Evolutionary conservation across 2,113 vertebrate genomes (phyloP).

Genomic region (Aptenodytes forsteri): DNA sequence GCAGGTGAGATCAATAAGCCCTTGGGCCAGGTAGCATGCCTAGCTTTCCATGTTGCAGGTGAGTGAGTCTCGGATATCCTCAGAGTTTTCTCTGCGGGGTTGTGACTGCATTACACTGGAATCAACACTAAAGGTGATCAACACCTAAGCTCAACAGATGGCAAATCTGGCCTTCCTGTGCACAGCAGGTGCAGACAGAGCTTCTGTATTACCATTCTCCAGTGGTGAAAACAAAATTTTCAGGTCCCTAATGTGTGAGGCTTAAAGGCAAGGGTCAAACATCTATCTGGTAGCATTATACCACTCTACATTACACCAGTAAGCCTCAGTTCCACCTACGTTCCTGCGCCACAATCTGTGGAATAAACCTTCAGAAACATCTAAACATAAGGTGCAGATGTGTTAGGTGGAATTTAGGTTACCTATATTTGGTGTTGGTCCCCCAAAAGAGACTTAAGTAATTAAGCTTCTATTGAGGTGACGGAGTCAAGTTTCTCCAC

Average conservation of each 20-base stretch:
- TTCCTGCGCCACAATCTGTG: not conserved
- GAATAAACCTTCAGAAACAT: not conserved
- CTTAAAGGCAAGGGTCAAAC: not conserved
- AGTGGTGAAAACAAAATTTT: not conserved
- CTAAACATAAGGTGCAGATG: not conserved
- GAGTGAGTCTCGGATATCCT: not conserved
- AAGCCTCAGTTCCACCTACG: not conserved
- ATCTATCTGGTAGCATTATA: not conserved
- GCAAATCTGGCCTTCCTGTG: not conserved
- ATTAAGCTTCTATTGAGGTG: not conserved
- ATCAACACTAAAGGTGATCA: not conserved
- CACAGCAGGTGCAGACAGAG: not conserved
- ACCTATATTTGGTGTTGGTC: not conserved
- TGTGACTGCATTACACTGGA: not conserved
- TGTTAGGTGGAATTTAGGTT: not conserved
- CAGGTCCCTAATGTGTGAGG: not conserved
- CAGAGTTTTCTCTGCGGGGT: not conserved
- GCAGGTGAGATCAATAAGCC: not conserved
- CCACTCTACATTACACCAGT: not conserved
- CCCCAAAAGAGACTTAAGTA: not conserved
- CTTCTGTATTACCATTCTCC: not conserved
- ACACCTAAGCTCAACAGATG: not conserved
- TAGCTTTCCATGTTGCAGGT: not conserved
- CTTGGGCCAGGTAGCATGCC: not conserved
- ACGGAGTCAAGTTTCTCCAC: not conserved